These are phyloP conservation scores for Alligator mississippiensis DNA, from an alignment of 2,113 vertebrate species.

Conservation along the genomic window DNA sequence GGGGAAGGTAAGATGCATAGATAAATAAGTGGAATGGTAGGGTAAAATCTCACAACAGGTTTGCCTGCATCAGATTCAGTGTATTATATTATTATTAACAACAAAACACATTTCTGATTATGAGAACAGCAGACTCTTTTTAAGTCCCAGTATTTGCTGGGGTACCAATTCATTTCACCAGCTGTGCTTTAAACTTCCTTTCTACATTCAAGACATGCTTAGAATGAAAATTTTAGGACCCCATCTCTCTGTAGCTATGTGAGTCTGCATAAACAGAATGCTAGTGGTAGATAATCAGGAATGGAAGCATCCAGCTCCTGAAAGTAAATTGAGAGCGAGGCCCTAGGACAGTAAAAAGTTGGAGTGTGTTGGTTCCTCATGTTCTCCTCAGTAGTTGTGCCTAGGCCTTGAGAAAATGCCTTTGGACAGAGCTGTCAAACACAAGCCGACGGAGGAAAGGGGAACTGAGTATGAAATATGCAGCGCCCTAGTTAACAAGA, in stretches of 20 bases:
- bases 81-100: not conserved
- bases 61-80: not conserved
- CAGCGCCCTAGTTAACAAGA: not conserved
- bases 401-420: rapidly evolving
- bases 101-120: not conserved
- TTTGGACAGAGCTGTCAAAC: not conserved
- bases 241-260: not conserved
- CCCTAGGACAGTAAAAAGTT: not conserved
- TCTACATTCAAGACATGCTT: not conserved
- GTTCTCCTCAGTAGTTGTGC: not conserved
- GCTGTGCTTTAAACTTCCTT: not conserved
- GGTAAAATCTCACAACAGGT: not conserved
- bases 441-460: not conserved
- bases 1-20: not conserved
- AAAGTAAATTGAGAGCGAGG: not conserved
- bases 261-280: not conserved
- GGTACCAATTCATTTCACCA: not conserved
- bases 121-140: not conserved
- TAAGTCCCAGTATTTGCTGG: not conserved
- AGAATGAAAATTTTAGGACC: not conserved
- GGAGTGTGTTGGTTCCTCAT: not conserved
- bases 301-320: not conserved
- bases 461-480: not conserved
- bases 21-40: not conserved
- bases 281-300: not conserved